Evolutionary conservation across 2,797 vertebrate species (phyloP).

Genomic region (Lophius americanus): DNA sequence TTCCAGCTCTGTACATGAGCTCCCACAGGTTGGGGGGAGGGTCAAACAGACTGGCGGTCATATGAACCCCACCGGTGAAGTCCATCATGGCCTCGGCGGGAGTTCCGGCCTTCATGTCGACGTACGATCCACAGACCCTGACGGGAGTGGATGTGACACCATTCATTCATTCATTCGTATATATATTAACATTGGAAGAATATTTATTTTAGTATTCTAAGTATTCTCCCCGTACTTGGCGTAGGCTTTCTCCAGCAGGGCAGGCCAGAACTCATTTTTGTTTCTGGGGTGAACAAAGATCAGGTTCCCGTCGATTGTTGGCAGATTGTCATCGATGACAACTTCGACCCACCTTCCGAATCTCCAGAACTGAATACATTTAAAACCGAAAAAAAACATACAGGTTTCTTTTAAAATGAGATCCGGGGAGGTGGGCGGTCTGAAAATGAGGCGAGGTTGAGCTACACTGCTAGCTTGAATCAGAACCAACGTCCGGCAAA

Average conservation of each 20-base stretch:
- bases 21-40: constrained; percentile 81
- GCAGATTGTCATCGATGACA: constrained; percentile 82
- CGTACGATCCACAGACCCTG: constrained; percentile 89
- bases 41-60: constrained; percentile 72
- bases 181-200: no score
- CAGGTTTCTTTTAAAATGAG: neutral
- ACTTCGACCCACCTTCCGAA: constrained; percentile 83
- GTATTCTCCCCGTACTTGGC: constrained; percentile 84
- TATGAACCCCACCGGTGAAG: constrained; percentile 89
- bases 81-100: constrained; percentile 88
- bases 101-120: constrained; percentile 83
- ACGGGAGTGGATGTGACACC: neutral
- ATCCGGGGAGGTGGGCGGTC: no score
- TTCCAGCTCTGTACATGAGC: constrained; percentile 77
- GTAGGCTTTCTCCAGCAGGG: constrained; percentile 91
- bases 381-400: neutral
- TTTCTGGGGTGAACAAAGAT: constrained; percentile 85
- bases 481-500: neutral
- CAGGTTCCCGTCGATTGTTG: constrained; percentile 68
- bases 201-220: no score
- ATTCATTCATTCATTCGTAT: no score
- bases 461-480: neutral
- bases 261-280: constrained; percentile 88
- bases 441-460: no score
- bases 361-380: constrained; percentile 77